These are phyloP conservation scores for Chydorus sphaericus DNA, from an alignment of 2,888 invertebrate species.

Conservation along the genomic window DNA sequence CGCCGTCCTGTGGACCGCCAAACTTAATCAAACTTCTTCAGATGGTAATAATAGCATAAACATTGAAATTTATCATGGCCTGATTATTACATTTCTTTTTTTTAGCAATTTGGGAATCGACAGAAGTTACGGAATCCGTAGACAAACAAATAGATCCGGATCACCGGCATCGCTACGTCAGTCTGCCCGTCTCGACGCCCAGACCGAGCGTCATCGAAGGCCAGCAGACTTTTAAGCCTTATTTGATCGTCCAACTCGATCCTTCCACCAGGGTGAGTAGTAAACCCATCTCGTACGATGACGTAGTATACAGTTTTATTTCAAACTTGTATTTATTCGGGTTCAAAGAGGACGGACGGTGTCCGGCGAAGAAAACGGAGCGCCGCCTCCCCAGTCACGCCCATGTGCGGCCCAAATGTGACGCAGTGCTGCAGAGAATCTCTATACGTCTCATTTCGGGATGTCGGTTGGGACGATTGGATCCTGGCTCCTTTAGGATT, in stretches of 20 bases:
- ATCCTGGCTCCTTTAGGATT: slow-evolving; percentile 67
- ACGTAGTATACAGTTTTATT: neutral
- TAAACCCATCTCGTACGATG: neutral
- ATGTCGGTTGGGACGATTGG: slow-evolving; percentile 80
- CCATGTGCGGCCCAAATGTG: slow-evolving; percentile 51
- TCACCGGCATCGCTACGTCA: neutral
- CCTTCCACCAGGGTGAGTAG: neutral
- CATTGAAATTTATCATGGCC: too few relatives aligned
- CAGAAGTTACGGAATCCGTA: slow-evolving; percentile 1
- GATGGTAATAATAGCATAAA: too few relatives aligned
- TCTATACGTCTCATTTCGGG: slow-evolving; percentile 64
- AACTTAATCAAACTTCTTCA: too few relatives aligned
- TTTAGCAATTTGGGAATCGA: neutral
- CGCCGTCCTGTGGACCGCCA: slow-evolving; percentile 7
- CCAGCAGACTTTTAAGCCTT: neutral
- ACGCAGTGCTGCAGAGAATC: slow-evolving; percentile 71
- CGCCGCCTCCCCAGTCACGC: too few relatives aligned
- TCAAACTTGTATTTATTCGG: neutral
- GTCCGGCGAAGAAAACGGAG: slow-evolving; percentile 33
- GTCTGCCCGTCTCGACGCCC: neutral
- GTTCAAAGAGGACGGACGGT: neutral
- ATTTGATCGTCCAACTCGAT: slow-evolving; percentile 2
- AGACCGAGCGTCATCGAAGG: neutral
- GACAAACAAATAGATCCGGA: neutral
- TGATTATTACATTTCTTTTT: too few relatives aligned